These are phyloP conservation scores for Archivesica marissinica DNA, from an alignment of 1,140 invertebrate species.

Conservation along the genomic window DNA sequence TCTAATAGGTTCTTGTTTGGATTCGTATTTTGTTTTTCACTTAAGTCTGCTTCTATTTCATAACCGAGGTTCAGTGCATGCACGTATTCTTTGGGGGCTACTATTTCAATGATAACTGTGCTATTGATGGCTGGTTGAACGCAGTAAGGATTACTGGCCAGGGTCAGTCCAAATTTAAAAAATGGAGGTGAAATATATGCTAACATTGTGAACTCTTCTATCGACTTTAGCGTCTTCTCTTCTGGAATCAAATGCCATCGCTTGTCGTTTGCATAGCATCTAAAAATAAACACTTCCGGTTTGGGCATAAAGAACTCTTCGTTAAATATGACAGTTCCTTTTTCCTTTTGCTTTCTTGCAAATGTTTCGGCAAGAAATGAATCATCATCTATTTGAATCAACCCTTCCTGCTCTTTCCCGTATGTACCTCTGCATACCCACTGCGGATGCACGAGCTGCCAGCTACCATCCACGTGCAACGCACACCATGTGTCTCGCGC, in stretches of 20 bases:
- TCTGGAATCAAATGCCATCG: conserved; percentile 54
- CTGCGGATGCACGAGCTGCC: conserved; percentile 45
- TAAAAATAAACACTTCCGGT: conserved; percentile 54
- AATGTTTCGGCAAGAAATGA: not conserved
- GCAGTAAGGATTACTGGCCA: conserved; percentile 28
- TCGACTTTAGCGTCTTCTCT: conserved; percentile 27
- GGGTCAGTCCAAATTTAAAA: conserved; percentile 46
- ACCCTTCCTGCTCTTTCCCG: not conserved
- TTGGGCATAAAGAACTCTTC: conserved; percentile 61
- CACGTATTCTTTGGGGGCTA: conserved; percentile 35
- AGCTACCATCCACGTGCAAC: conserved; percentile 47
- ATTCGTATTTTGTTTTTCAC: not conserved
- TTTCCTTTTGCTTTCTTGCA: not conserved
- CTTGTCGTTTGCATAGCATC: conserved; percentile 39
- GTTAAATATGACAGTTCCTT: conserved; percentile 6
- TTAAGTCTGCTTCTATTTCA: not conserved
- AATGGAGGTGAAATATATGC: conserved; percentile 41
- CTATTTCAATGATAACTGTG: conserved; percentile 23
- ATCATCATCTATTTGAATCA: conserved; percentile 41
- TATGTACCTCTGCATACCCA: conserved; percentile 53
- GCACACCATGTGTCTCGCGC: conserved; percentile 49
- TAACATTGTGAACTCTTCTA: conserved; percentile 33
- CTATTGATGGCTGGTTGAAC: conserved; percentile 39
- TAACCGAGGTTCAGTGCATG: conserved; percentile 31
- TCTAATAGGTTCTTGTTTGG: not conserved